phyloP scores from a whole-genome alignment of 2,888 invertebrate genomes.

The Meteorus colon region DNA sequence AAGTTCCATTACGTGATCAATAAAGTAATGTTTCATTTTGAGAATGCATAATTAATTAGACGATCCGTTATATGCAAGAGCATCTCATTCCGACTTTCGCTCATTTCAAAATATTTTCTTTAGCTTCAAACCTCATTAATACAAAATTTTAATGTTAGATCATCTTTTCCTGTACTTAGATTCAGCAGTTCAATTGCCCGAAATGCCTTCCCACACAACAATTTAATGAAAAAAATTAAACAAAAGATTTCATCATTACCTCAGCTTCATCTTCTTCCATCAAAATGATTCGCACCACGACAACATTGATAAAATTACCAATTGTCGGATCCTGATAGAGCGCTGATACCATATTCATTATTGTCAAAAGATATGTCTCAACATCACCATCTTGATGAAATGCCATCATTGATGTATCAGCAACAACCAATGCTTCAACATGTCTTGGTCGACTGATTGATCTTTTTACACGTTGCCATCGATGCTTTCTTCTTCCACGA shows the following conservation, averaged over 20 bases:
- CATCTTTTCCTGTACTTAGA: no score
- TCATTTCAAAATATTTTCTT: no score
- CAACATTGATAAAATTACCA: conserved; percentile 92
- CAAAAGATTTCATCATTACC: conserved; percentile 59
- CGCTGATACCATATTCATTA: conserved; percentile 93
- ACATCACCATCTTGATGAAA: conserved; percentile 88
- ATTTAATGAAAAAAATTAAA: neutral
- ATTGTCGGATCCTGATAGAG: conserved; percentile 91
- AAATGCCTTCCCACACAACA: neutral
- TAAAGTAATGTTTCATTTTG: no score
- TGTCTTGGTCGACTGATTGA: conserved; percentile 85
- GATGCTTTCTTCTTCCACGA: conserved; percentile 61
- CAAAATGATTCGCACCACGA: conserved; percentile 89
- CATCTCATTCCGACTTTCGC: no score
- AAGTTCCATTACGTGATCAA: neutral
- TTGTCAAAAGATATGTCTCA: conserved; percentile 89
- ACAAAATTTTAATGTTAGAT: no score
- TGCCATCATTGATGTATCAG: conserved; percentile 89
- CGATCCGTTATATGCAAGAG: no score
- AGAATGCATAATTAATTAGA: no score
- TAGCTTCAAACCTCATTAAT: no score
- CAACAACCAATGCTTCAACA: conserved; percentile 91
- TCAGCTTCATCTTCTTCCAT: conserved; percentile 80
- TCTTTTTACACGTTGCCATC: conserved; percentile 72
- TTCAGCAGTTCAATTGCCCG: no score